Evolutionary conservation across 2,113 vertebrate genomes (phyloP), one percentile per base, ranked within the genome.

Genomic region (Hypomesus transpacificus): DNA sequence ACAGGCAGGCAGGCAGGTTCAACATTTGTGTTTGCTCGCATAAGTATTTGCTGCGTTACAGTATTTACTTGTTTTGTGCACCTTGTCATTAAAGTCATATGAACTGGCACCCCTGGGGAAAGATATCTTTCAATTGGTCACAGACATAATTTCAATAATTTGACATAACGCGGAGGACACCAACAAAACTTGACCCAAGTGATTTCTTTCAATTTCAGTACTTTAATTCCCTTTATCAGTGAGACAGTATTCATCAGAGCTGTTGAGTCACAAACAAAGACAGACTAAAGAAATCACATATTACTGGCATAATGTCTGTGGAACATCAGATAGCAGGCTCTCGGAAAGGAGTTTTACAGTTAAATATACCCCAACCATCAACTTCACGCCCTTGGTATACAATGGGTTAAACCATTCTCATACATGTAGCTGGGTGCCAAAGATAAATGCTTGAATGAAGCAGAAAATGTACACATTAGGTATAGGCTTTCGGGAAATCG

Each of bases 211-310:
- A 51, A 50, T 16, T n/a, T 69, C 11, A 68, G 6, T 39, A 14
- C 17, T 68, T 74, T 53, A 70, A 66, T 71, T 79, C 74, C 58
- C 79, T 85, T 83, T 79, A 79, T 77, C 77, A 74, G 58, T 62
- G 28, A 63, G 24, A 63, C 61, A 63, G 2, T 31, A 34, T 63
- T 63, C 26, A 34, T 63, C 24, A 63, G 69, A 60, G 66, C 69
- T 52, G 72, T 51, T 66, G 34, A 31, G 61, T 46, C 39, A 63
- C 61, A 31, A 18, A 63, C 61, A 34, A 67, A 70, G 63, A 53
- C 13, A 68, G n/a, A 22, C 57, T 68, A 39, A 56, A 56, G 14
- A 61, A 52, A 68, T 46, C 7, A 66, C 26, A 50, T 60, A 66
- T 77, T 63, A 66, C 26, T 22, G 66, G 61, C 63, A 77, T 63